Base-by-base conservation (phyloP, 2,113 vertebrate species). In the Hemichromis elongatus region DNA sequence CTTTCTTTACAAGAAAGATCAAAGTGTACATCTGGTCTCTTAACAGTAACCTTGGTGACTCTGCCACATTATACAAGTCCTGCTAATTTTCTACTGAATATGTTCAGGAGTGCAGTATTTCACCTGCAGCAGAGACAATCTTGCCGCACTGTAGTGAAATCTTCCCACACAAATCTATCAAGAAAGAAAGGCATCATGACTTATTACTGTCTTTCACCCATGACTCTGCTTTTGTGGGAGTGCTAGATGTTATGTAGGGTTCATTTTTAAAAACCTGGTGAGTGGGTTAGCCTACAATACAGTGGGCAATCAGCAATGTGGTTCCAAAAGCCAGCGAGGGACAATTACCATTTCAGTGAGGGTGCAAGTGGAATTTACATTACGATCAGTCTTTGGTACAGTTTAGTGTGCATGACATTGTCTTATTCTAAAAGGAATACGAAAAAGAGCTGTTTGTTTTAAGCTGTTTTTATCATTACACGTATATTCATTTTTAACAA, bases 161-260 rank as follows among this genome's bases (percentile, higher is more conserved):
- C 81, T 79, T 86, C 87, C 86, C 70, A 90, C 91, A 89, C 55
- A 79, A 9, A 83, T 84, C 80, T 82, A 73, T 87, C 80, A 90
- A 86, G 80, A 84, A 88, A 80, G 81, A 90, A 82, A 70, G 42
- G 52, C 79, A 79, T 83, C 79, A 75, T 86, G 86, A 86, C 86
- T 83, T 88, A 61, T 78, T 80, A 70, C 77, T 37, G 84, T 90
- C 82, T 90, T 87, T 73, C 80, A 79, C 73, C 55, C 80, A 40
- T 89, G 83, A 86, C 83, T 85, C 37, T 68, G 63, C 79, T 79
- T 81, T 79, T 81, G 89, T 91, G 77, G 87, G 90, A 70, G 91
- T 52, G 88, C 24, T 79, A 73, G 33, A 87, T 80, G 59, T 75
- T 61, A 50, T 53, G 63, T 24, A 81, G 83, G 79, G 57, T 59